Evolutionary conservation across 2,888 invertebrate species (phyloP), one percentile per base, ranked within the genome.

Genomic region (Ptychoptera albimana): DNA sequence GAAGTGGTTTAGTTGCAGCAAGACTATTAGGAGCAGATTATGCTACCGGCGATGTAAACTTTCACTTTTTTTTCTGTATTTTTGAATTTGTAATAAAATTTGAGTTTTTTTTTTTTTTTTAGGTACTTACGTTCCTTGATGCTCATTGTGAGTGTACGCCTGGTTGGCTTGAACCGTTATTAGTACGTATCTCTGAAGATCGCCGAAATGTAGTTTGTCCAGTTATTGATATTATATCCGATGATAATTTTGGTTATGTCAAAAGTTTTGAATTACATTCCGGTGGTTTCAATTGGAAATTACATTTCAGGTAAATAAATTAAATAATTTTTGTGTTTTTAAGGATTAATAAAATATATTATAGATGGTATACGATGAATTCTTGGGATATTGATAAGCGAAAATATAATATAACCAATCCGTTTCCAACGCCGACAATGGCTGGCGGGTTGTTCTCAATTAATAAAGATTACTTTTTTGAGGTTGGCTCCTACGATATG

Each of bases 241-340:
- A 97, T 57, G 88, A 96, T 54, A 92, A 91, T 2, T 85, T 98
- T 55, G 89, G 93, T 32, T 98, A 97, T 60, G 83, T 83, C 2
- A 86, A 92, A 55, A 88, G 88, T 48, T 61, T 61, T 43, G 96
- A 97, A 61, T 77, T 94, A 40, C 94, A 96, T 56, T 93, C 93
- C 85, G 98, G 97, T 4, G 96, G 92, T 0, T 94, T 98, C 62
- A 97, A 94, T 63, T 97, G 97, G 96, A 84, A 91, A 52, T 69
- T 98, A 12, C 94, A 94, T 60, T 98, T 84, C 56, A 64, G 64
- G 46, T 64, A 57, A 51, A 50, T 14, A 38, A 14, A 31, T 11
- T 6, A 30, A 30, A 12, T 14, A 15, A 36, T 29, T 11, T 41
- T 34, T 9, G 9, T 16, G 10, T 36, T 12, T 29, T 35, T n/a